Evolutionary conservation across 2,113 vertebrate genomes (phyloP).

Genomic region (Chaetodon trifascialis): DNA sequence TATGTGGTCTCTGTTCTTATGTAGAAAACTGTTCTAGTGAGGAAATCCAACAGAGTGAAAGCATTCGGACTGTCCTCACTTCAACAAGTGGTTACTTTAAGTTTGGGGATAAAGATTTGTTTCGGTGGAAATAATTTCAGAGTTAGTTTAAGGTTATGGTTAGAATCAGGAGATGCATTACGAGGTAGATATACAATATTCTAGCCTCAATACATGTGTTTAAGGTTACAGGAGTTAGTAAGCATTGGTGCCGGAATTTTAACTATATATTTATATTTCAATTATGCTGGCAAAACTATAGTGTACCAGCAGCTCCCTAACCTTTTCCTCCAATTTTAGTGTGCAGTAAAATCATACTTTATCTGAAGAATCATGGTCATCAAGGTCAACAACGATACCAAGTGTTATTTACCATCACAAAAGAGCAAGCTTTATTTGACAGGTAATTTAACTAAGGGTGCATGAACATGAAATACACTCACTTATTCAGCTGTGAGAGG

Average conservation of each 20-base stretch:
- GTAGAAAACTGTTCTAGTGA: neutral
- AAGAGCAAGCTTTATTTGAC: conserved; percentile 56
- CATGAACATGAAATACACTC: conserved; percentile 43
- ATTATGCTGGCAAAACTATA: neutral
- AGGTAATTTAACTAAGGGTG: conserved; percentile 38
- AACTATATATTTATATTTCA: conserved; percentile 4
- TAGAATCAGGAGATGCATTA: neutral
- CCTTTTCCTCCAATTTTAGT: neutral
- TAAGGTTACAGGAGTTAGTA: neutral
- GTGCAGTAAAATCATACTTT: neutral
- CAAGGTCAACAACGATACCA: conserved; percentile 54
- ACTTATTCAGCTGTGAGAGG: neutral
- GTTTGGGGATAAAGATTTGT: neutral
- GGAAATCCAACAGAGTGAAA: neutral
- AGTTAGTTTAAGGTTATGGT: neutral
- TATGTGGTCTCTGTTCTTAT: neutral
- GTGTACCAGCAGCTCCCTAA: neutral
- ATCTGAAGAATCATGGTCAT: neutral
- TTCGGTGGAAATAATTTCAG: neutral
- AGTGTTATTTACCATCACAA: conserved; percentile 35
- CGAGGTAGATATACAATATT: neutral
- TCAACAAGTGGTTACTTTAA: neutral
- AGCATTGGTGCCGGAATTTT: neutral
- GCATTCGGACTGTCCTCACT: neutral
- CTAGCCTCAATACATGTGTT: neutral